Percentiles rank a stretch among this genome's conserved stretches.
phyloP scores from a whole-genome alignment of 2,797 vertebrate species.

The Coranthus polyacanthus region DNA sequence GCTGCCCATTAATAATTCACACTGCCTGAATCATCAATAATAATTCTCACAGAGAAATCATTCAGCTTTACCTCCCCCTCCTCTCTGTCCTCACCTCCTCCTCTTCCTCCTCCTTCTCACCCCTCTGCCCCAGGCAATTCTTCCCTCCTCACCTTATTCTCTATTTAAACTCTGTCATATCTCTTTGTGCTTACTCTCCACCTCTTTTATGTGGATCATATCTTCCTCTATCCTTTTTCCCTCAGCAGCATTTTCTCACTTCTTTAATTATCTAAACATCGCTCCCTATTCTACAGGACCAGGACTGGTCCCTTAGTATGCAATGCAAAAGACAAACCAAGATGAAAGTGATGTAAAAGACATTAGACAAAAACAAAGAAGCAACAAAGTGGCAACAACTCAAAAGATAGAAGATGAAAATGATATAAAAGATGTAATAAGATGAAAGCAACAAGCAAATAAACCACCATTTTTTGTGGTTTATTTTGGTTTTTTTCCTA shows the following conservation, averaged over 20 bases:
- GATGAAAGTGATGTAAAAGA: no score
- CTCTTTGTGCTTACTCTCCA: constrained; percentile 73
- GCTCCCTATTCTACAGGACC: constrained; percentile 50
- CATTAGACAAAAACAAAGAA: no score
- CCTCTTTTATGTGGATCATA: constrained; percentile 66
- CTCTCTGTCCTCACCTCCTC: constrained; percentile 51
- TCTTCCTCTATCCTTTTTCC: constrained; percentile 54
- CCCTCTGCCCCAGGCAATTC: constrained; percentile 64
- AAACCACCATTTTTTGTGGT: no score
- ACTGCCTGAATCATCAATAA: constrained; percentile 88
- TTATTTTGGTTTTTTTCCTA: no score
- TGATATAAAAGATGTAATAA: no score
- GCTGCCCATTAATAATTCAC: constrained; percentile 88
- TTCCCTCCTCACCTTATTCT: constrained; percentile 56
- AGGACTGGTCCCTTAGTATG: no score
- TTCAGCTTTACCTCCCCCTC: constrained; percentile 83
- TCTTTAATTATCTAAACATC: constrained; percentile 64
- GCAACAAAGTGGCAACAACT: no score
- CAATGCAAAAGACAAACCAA: no score
- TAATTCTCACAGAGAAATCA: constrained; percentile 87
- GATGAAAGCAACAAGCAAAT: no score
- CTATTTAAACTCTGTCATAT: constrained; percentile 64
- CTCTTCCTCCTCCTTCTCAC: constrained; percentile 54
- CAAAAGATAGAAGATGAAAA: no score
- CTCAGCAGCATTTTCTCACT: constrained; percentile 58